These are phyloP conservation scores for Euzophera pinguis DNA, from an alignment of 2,888 invertebrate genomes.

Conservation along the genomic window DNA sequence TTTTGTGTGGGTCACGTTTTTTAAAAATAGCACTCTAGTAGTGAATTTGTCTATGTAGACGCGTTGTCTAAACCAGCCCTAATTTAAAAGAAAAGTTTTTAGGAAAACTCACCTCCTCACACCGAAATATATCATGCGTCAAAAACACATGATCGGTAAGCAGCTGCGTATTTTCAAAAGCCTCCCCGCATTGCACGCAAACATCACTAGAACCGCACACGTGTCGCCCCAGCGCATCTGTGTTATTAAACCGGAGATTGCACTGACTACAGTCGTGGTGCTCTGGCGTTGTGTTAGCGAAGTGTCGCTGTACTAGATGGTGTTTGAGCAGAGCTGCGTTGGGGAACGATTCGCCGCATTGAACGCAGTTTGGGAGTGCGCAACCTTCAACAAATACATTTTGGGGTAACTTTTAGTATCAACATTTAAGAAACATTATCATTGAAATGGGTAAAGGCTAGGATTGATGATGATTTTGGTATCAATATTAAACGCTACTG, in stretches of 20 bases:
- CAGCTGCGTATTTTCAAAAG: slow-evolving; percentile 10
- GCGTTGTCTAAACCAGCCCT: no score
- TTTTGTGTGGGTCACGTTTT: no score
- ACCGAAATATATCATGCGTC: slow-evolving; percentile 19
- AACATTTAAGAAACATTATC: no score
- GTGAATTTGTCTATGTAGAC: no score
- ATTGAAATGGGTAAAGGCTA: no score
- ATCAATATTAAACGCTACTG: no score
- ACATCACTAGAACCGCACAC: not conserved
- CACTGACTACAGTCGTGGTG: slow-evolving; percentile 13
- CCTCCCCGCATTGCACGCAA: slow-evolving; percentile 30
- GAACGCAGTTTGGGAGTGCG: slow-evolving; percentile 19
- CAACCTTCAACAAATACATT: no score
- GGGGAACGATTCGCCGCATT: slow-evolving; percentile 27
- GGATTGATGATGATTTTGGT: no score
- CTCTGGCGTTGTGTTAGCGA: not conserved
- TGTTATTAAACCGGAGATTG: not conserved
- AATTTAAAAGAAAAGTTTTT: not conserved
- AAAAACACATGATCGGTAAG: slow-evolving; percentile 24
- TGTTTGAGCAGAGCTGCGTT: slow-evolving; percentile 16
- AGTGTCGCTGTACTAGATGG: slow-evolving; percentile 24
- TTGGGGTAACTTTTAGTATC: no score
- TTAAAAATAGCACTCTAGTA: no score
- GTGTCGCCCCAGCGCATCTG: not conserved
- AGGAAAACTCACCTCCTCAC: slow-evolving; percentile 14